Base-by-base conservation (phyloP, 2,113 vertebrate genomes). In the Neoarius graeffei region DNA sequence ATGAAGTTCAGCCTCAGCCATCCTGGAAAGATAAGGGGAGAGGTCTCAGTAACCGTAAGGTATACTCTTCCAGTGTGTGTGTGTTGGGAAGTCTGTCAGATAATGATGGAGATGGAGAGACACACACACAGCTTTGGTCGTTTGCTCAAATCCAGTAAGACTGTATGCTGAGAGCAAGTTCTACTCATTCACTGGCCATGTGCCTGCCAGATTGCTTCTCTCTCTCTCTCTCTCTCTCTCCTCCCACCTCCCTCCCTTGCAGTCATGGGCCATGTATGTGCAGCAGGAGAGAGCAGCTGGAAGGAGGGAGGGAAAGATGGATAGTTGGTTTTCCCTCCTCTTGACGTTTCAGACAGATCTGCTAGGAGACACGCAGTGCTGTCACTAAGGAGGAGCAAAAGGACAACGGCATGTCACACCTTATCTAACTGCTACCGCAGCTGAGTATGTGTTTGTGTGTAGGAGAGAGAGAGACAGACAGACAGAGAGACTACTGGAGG, bases 1-100 rank as follows among this genome's bases (percentile, higher is more conserved):
- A 94, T 99, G 98, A 95, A 99, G 94, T 94, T 98, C 97, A 89
- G 97, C 96, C 94, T 98, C 98, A 95, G 97, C 97, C 98, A 99
- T 99, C 96, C 98, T 99, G 96, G 93, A 95, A 92, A 91, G 93
- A 90, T 81, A 94, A 94, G 93, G 95, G 93, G 93, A 94, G 93
- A 94, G 93, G 4, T 94, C 92, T 92, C 88, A 93, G 96, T 94
- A 95, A 94, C 94, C 92, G 92, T 91, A 7, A 84, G 66, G 86
- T 90, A 90, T 90, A 90, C 71, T 88, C 79, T 88, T 86, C 87
- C 92, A 86, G 89, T 85, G 91, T 90, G 91, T 83, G 83, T 85
- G 76, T 27, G 76, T 54, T 76, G 88, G 86, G 69, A 85, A 88
- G 89, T 91, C 90, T 91, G 83, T 67, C 64, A 80, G 64, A 71